Evolutionary conservation across 2,797 vertebrate species (phyloP), one percentile per base, ranked within the genome.

Genomic region (Poecile montanus): DNA sequence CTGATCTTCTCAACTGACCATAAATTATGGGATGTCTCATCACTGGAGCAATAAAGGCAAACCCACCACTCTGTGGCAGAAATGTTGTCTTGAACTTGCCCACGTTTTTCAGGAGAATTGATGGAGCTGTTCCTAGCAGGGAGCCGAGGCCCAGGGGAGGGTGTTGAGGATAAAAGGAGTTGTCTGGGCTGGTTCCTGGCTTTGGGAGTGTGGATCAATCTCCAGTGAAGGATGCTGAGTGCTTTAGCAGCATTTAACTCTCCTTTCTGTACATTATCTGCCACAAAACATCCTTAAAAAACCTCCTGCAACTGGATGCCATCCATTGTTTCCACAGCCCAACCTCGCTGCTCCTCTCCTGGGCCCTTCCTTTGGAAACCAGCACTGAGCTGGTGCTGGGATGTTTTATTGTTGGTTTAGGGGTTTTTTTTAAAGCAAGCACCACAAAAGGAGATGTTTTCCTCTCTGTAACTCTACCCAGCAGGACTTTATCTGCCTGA

Each of bases 61-160:
- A 76, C 7, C 79, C 80, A 58, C 26, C 76, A 13, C 66, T 94
- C 70, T 26, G 13, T 44, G 87, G 83, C 88, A 75, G 44, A 75
- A 75, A 27, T 42, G 25, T 47, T 89, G 82, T 73, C 88, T 94
- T 91, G 58, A 56, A 44, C 26, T 57, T 32, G 21, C 73, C 42
- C 62, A 9, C 36, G 2, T 67, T 78, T 93, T 93, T 44, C 73
- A 71, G 42, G 32, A 66, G 76, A 57, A 66, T 57, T 88, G 57
- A 94, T 65, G 84, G 44, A 81, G 88, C 22, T 94, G 93, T 93
- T 91, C 86, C 76, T 29, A 72, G 87, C 87, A 72, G 84, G 85
- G 86, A 85, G 81, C 81, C 12, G 5, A 23, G 42, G 88, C 63
- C 7, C 80, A 50, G 65, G 7, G 53, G 72, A 87, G 79, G 47